Percentiles rank a stretch among this genome's conserved stretches.
Evolutionary conservation across 2,797 vertebrate species (phyloP).

Genomic region (Pogoniulus pusillus): DNA sequence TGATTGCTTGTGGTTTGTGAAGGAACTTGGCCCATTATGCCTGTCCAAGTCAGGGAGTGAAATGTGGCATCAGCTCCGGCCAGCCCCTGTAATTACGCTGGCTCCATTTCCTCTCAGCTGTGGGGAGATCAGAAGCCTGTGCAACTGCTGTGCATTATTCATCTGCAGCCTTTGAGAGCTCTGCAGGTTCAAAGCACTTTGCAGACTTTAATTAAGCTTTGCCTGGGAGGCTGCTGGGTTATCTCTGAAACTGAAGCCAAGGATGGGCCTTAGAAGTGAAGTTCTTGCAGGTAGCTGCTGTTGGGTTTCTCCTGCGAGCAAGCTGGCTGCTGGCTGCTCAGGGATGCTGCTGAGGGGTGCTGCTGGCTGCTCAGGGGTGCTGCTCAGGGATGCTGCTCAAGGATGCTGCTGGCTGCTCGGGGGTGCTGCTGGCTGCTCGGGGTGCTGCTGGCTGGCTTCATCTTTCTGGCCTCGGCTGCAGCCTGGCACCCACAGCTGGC

Average conservation of each 20-base stretch:
- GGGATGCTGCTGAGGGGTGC: too few species aligned
- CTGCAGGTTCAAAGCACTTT: conserved; percentile 44
- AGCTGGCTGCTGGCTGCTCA: not conserved
- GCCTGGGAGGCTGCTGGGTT: conserved; percentile 1
- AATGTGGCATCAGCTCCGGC: conserved; percentile 39
- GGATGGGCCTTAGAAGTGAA: not conserved
- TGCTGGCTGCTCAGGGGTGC: not conserved
- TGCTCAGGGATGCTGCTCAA: too few species aligned
- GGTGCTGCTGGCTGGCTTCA: not conserved
- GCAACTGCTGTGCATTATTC: conserved; percentile 30
- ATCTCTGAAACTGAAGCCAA: not conserved
- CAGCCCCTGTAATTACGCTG: conserved; percentile 51
- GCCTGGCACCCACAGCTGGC: not conserved
- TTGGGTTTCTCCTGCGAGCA: not conserved
- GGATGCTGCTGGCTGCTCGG: too few species aligned
- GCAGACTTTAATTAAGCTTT: conserved; percentile 49
- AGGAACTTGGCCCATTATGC: conserved; percentile 31
- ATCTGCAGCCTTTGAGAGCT: conserved; percentile 20
- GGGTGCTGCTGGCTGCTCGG: not conserved
- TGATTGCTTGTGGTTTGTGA: conserved; percentile 32
- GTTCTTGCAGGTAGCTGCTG: not conserved
- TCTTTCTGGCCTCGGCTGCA: not conserved
- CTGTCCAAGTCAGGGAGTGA: conserved; percentile 8
- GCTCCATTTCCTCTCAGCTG: conserved; percentile 60
- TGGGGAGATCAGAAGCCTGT: conserved; percentile 29